A percentile compares a stretch with the other conserved stretches of the same genome.
These are phyloP conservation scores for Balanococcus diminutus DNA, from an alignment of 2,888 invertebrate species.

Conservation along the genomic window DNA sequence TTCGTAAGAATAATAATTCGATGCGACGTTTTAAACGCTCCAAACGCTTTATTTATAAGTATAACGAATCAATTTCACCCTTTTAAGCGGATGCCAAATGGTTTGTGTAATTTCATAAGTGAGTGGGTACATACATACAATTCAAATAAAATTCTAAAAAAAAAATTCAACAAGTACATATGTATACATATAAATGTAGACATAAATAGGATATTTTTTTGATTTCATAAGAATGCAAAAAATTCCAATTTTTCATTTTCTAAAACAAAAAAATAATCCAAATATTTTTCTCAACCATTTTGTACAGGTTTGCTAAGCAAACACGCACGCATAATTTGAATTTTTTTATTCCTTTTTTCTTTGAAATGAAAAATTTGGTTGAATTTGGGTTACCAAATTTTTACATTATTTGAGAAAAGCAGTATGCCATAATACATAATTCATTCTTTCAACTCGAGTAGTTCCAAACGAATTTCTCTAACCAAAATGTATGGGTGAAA, in stretches of 20 bases:
- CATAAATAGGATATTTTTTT: background rate
- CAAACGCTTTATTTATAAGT: too few species aligned
- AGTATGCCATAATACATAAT: conserved; percentile 8
- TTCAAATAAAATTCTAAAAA: too few species aligned
- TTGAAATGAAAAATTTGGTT: background rate
- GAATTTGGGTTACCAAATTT: background rate
- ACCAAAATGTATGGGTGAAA: background rate
- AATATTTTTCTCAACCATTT: background rate
- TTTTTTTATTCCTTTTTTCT: background rate
- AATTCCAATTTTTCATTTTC: background rate
- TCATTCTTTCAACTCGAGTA: background rate
- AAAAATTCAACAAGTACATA: too few species aligned
- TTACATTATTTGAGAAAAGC: background rate
- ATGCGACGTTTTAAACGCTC: background rate
- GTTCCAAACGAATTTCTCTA: background rate
- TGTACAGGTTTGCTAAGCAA: background rate
- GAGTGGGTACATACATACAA: too few species aligned
- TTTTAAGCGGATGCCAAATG: too few species aligned
- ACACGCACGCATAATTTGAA: background rate
- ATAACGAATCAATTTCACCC: too few species aligned
- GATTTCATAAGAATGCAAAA: background rate
- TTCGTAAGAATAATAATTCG: background rate
- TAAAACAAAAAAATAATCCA: background rate
- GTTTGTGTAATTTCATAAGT: too few species aligned
- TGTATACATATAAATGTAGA: too few species aligned